Evolutionary conservation across 2,113 vertebrate genomes (phyloP).

Genomic region (Neotragus moschatus): DNA sequence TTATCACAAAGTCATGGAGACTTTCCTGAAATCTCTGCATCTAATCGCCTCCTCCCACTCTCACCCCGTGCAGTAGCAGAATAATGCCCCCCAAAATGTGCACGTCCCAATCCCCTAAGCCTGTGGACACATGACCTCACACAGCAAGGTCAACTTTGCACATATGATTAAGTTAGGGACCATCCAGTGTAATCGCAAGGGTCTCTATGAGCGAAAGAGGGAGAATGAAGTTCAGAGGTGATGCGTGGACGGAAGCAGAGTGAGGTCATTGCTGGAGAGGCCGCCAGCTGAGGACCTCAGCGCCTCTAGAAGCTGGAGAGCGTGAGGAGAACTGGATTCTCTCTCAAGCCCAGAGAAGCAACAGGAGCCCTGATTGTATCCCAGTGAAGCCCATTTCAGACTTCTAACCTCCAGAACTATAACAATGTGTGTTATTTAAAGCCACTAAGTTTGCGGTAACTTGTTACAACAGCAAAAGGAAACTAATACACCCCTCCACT

Average conservation of each 20-base stretch:
- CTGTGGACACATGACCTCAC: neutral
- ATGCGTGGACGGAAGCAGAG: fast-evolving
- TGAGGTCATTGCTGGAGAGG: fast-evolving
- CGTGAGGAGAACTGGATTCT: fast-evolving
- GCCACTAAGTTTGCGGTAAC: neutral
- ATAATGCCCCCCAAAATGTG: neutral
- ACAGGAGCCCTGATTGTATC: neutral
- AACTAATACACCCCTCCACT: fast-evolving
- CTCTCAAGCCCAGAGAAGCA: neutral
- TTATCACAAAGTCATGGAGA: neutral
- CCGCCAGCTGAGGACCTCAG: fast-evolving
- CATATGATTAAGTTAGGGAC: neutral
- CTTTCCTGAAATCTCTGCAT: neutral
- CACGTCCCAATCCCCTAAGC: neutral
- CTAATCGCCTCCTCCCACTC: neutral
- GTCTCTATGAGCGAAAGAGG: neutral
- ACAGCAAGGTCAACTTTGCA: neutral
- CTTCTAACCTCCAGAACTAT: neutral
- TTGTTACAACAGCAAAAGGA: neutral
- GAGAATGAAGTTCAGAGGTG: neutral
- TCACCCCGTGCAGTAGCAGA: neutral
- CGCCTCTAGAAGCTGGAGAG: neutral
- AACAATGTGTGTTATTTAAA: neutral
- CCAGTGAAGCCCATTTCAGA: neutral
- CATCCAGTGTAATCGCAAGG: neutral